Conservation (phyloP, 2,797 vertebrate genomes). For the Acridotheres tristis region DNA sequence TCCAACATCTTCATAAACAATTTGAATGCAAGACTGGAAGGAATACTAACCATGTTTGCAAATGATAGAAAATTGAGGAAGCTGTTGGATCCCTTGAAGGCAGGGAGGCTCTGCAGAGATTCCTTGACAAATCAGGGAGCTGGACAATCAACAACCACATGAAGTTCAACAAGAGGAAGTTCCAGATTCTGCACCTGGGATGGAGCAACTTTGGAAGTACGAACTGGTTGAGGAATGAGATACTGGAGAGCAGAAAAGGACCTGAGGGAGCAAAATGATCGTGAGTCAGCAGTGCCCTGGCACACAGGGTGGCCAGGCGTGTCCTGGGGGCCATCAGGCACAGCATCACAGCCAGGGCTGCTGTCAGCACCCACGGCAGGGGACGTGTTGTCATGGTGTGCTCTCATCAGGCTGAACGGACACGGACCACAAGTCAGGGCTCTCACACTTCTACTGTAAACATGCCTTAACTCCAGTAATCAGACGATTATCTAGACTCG, state of each 20-base stretch:
- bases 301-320: accelerated
- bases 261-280: background rate
- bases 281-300: background rate
- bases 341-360: accelerated
- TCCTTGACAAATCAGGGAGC: background rate
- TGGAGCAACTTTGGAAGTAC: background rate
- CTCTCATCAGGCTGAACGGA: background rate
- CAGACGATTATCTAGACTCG: background rate
- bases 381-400: accelerated
- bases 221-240: background rate
- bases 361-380: no score
- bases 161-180: background rate
- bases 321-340: background rate
- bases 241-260: background rate
- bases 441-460: background rate
- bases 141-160: background rate
- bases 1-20: background rate
- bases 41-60: background rate
- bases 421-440: no score
- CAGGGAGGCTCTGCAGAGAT: background rate
- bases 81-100: background rate
- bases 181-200: background rate
- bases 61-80: background rate
- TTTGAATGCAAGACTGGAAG: background rate
- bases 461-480: background rate